Conservation (phyloP, 1,140 invertebrate genomes). For the Zophobas morio region DNA sequence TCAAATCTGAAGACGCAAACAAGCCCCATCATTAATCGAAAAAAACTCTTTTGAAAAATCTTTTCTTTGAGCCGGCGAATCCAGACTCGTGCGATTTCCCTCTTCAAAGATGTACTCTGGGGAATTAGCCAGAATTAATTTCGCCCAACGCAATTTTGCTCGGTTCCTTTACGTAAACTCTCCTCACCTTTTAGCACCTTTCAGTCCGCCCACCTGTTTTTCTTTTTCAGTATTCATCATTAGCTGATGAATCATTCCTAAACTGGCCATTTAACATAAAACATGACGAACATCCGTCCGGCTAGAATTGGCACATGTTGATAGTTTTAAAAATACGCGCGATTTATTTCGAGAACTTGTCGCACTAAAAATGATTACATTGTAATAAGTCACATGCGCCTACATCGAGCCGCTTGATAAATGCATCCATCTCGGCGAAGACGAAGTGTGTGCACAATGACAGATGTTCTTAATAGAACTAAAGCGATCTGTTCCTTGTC, state of each 20-base stretch:
- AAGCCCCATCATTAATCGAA: too few relatives aligned
- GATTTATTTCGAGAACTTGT: conserved; percentile 31
- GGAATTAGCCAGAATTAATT: too few relatives aligned
- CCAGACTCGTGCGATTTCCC: too few relatives aligned
- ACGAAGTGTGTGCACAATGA: conserved; percentile 13
- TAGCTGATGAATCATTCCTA: not conserved
- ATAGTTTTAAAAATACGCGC: conserved; percentile 25
- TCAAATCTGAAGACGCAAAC: too few relatives aligned
- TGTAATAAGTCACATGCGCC: conserved; percentile 24
- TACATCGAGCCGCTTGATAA: conserved; percentile 6
- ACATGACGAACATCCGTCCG: conserved; percentile 34
- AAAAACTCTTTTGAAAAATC: too few relatives aligned
- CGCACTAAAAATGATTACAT: conserved; percentile 10
- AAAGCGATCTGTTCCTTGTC: conserved; percentile 35
- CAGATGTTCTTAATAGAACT: conserved; percentile 19
- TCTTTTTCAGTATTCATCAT: not conserved
- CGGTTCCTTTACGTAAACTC: too few relatives aligned
- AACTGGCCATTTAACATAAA: conserved; percentile 1
- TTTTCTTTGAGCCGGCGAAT: too few relatives aligned
- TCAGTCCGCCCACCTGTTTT: not conserved
- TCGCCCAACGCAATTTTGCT: too few relatives aligned
- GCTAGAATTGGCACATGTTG: conserved; percentile 30
- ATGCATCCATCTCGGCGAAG: conserved; percentile 16
- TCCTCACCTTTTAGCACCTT: conserved; percentile 5
- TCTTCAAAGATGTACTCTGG: too few relatives aligned